phyloP scores from a whole-genome alignment of 2,888 invertebrate species.

The Polymixis flavicincta region DNA sequence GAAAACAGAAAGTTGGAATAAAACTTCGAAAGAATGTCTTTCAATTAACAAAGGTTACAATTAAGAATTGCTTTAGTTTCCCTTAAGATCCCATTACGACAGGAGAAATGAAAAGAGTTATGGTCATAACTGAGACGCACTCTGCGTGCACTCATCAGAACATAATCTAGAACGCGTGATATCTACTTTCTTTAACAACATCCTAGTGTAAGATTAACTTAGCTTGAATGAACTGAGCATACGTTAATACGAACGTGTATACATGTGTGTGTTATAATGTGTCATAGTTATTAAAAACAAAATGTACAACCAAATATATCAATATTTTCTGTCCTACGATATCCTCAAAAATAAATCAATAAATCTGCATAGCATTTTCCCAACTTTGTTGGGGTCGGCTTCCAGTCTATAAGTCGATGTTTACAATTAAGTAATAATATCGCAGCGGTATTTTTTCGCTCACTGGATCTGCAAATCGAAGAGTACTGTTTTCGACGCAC shows the following conservation, averaged over 20 bases:
- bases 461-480: too few relatives aligned
- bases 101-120: slow-evolving; percentile 7
- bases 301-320: neutral
- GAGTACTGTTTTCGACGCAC: too few relatives aligned
- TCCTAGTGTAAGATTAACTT: slow-evolving; percentile 3
- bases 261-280: too few relatives aligned
- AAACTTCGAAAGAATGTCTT: neutral
- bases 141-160: slow-evolving; percentile 26
- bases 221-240: slow-evolving; percentile 15
- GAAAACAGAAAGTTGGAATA: neutral
- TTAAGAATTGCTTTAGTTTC: neutral
- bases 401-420: neutral
- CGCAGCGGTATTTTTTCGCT: too few relatives aligned
- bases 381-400: neutral
- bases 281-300: neutral
- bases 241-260: slow-evolving; percentile 2
- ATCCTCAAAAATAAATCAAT: neutral
- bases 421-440: too few relatives aligned
- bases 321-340: too few relatives aligned
- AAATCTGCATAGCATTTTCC: neutral
- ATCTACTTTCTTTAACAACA: slow-evolving; percentile 39
- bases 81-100: neutral
- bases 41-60: neutral
- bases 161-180: slow-evolving; percentile 25
- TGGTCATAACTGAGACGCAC: slow-evolving; percentile 28